These are phyloP conservation scores for Rhagium mordax DNA, from an alignment of 2,888 invertebrate genomes.

Conservation along the genomic window DNA sequence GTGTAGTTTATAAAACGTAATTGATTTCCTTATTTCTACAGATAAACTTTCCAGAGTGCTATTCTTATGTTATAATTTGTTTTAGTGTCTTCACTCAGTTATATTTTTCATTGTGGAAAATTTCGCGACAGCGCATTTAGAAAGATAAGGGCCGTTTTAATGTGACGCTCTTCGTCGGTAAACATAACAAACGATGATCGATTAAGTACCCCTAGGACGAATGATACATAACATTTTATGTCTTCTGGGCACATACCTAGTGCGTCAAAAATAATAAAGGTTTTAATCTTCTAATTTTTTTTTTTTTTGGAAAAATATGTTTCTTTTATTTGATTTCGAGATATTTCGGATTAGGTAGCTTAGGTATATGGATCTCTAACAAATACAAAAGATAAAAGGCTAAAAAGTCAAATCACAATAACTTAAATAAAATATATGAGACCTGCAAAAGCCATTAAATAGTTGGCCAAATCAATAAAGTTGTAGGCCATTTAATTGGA, in stretches of 20 bases:
- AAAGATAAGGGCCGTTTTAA: constrained; percentile 26
- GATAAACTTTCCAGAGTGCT: background rate
- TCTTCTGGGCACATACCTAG: background rate
- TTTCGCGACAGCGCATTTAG: constrained; percentile 19
- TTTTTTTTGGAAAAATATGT: too few species aligned
- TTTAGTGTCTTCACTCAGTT: background rate
- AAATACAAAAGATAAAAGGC: too few species aligned
- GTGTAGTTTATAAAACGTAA: background rate
- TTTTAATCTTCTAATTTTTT: too few species aligned
- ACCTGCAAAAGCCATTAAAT: too few species aligned
- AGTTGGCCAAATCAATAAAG: too few species aligned
- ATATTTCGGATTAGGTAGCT: too few species aligned
- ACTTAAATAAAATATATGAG: too few species aligned
- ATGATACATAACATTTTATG: background rate
- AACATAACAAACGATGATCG: constrained; percentile 29
- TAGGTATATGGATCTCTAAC: too few species aligned
- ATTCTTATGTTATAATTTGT: background rate
- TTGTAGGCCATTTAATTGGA: too few species aligned
- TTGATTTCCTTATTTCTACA: background rate
- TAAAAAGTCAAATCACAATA: too few species aligned
- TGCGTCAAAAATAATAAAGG: background rate
- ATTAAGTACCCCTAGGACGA: constrained; percentile 4
- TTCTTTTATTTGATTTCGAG: too few species aligned
- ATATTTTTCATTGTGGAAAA: constrained; percentile 9
- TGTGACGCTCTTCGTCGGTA: constrained; percentile 8